Conservation (phyloP, 2,888 invertebrate genomes). For the Rotaria magnacalcarata region DNA sequence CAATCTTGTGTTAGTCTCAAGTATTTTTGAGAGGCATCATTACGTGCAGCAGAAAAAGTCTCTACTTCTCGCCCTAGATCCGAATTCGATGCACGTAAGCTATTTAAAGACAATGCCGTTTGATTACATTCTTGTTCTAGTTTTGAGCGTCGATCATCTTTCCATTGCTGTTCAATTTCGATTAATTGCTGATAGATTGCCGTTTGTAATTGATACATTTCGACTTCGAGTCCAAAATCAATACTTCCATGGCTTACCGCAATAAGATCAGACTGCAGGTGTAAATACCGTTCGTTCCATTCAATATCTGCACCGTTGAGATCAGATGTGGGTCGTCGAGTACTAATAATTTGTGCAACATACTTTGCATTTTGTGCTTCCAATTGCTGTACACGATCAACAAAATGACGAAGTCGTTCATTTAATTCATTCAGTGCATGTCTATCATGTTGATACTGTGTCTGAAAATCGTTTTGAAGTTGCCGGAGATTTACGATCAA, state of each 20-base stretch:
- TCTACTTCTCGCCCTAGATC: background rate
- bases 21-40: background rate
- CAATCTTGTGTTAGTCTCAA: background rate
- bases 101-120: background rate
- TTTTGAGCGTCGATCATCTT: background rate
- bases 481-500: background rate
- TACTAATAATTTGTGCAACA: background rate
- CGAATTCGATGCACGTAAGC: background rate
- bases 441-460: background rate
- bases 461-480: background rate
- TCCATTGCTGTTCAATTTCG: background rate
- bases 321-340: background rate
- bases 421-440: background rate
- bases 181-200: slow-evolving; percentile 21
- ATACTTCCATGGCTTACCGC: background rate
- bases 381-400: background rate
- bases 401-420: background rate
- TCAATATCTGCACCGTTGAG: background rate
- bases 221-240: background rate
- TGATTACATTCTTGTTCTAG: slow-evolving; percentile 17
- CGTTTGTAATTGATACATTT: background rate
- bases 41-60: background rate
- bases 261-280: background rate
- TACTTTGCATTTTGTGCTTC: slow-evolving; percentile 2
- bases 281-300: background rate